These are phyloP conservation scores for Lucinisca nassula DNA, from an alignment of 2,888 invertebrate genomes.

Conservation along the genomic window DNA sequence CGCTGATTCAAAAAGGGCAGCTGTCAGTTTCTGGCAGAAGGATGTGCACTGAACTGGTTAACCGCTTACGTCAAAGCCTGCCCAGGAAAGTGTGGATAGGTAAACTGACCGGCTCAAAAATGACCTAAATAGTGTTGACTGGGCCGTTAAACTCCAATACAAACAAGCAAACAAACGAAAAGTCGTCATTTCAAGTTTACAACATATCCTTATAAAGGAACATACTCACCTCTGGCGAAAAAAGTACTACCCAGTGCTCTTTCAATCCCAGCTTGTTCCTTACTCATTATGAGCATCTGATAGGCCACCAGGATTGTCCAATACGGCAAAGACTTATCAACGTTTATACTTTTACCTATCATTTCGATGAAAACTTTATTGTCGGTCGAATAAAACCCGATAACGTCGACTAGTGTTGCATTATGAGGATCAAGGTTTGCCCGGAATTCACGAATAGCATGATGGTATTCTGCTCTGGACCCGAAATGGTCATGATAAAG, in stretches of 20 bases:
- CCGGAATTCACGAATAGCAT: constrained; percentile 47
- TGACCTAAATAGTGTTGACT: too few relatives aligned
- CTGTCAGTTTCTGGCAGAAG: too few relatives aligned
- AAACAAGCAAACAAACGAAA: too few relatives aligned
- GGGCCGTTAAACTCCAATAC: too few relatives aligned
- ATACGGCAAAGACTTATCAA: constrained; percentile 50
- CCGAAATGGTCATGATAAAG: constrained; percentile 18
- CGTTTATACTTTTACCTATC: constrained; percentile 70
- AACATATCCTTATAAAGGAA: too few relatives aligned
- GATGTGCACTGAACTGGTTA: too few relatives aligned
- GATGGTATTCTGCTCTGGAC: constrained; percentile 23
- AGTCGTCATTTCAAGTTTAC: too few relatives aligned
- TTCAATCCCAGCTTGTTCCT: constrained; percentile 80
- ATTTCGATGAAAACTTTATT: constrained; percentile 71
- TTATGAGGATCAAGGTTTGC: constrained; percentile 30
- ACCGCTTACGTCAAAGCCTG: too few relatives aligned
- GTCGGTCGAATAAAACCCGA: constrained; percentile 73
- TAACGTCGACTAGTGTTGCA: constrained; percentile 47
- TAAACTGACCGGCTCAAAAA: too few relatives aligned
- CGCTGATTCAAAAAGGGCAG: too few relatives aligned
- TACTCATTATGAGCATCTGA: constrained; percentile 78
- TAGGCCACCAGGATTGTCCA: constrained; percentile 78
- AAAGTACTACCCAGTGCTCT: constrained; percentile 78
- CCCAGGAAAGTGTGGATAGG: too few relatives aligned
- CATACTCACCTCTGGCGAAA: constrained; percentile 75